Conservation (phyloP, 2,113 vertebrate species). For the Cathartes aura region DNA sequence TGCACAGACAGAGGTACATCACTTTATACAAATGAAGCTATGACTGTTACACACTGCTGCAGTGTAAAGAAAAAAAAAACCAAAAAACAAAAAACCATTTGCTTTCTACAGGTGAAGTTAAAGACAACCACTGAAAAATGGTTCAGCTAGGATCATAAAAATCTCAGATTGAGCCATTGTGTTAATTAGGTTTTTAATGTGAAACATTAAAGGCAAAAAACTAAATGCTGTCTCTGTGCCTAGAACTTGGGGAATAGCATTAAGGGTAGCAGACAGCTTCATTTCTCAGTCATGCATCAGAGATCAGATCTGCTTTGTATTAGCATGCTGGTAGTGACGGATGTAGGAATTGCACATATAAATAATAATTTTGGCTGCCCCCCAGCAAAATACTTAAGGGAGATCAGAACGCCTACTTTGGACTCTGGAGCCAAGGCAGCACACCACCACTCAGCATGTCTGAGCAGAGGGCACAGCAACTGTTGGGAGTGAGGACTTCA, state of each 20-base stretch:
- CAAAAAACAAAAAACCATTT: neutral
- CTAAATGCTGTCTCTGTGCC: neutral
- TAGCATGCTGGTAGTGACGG: neutral
- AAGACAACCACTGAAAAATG: neutral
- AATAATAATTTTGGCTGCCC: neutral
- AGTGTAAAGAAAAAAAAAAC: neutral
- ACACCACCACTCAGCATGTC: neutral
- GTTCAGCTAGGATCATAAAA: neutral
- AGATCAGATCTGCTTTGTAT: neutral
- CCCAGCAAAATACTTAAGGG: neutral
- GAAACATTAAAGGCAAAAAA: neutral
- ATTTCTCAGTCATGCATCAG: neutral
- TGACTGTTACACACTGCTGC: neutral
- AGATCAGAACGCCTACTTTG: neutral
- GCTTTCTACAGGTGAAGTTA: neutral
- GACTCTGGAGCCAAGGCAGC: neutral
- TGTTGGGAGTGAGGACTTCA: neutral
- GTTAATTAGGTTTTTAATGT: neutral
- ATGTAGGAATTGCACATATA: neutral
- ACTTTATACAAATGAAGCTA: neutral
- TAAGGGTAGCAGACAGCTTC: neutral
- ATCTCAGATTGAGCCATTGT: neutral
- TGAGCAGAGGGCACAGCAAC: neutral
- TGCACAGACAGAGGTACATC: neutral
- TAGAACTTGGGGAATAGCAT: neutral